A percentile compares a stretch with the other conserved stretches of the same genome.
Conservation (phyloP, 2,888 invertebrate species). For the Trichacis sp. region DNA sequence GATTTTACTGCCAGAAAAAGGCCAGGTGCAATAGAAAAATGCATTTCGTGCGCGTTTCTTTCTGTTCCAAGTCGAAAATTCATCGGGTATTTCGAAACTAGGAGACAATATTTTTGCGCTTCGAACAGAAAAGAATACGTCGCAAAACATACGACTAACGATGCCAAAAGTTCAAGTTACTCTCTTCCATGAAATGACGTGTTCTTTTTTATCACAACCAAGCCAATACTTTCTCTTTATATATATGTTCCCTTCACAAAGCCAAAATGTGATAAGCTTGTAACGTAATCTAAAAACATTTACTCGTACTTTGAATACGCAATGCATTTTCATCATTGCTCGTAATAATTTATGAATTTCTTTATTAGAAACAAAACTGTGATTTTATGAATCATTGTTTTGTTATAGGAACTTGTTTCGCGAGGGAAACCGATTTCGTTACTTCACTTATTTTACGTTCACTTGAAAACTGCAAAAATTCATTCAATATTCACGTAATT, state of each 20-base stretch:
- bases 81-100: too few relatives aligned
- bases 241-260: background rate
- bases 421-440: too few relatives aligned
- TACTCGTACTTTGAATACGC: background rate
- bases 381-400: background rate
- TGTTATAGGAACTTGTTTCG: too few relatives aligned
- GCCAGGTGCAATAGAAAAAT: background rate
- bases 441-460: too few relatives aligned
- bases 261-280: constrained; percentile 1
- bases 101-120: too few relatives aligned
- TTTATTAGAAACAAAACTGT: background rate
- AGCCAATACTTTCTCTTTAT: background rate
- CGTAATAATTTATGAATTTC: background rate
- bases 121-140: background rate
- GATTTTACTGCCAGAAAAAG: constrained; percentile 4
- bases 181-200: background rate
- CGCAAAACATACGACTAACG: background rate
- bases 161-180: constrained; percentile 1
- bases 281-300: background rate
- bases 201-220: background rate
- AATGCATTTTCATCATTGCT: background rate
- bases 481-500: too few relatives aligned
- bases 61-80: too few relatives aligned
- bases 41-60: background rate
- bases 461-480: too few relatives aligned